Evolutionary conservation across 2,888 invertebrate species (phyloP).

Genomic region (Trissolcus brochymenae): DNA sequence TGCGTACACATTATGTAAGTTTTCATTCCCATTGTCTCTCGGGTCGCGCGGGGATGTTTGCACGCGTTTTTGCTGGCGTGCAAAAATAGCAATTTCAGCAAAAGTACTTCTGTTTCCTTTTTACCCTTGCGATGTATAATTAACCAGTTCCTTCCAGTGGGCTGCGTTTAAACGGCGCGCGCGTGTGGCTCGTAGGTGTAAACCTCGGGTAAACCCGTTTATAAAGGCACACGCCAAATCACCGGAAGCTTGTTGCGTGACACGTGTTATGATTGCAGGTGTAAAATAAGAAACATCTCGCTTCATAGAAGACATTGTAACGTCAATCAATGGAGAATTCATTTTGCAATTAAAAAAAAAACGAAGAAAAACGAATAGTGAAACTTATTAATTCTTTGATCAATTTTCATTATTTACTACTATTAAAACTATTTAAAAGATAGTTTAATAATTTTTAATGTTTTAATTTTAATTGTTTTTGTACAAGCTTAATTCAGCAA

Average conservation of each 20-base stretch:
- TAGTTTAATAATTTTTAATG: no score
- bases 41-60: neutral
- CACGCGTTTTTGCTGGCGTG: no score
- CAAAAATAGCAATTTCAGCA: constrained; percentile 6
- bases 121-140: constrained; percentile 44
- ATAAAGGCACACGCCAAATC: constrained; percentile 68
- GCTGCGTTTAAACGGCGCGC: constrained; percentile 60
- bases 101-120: constrained; percentile 21
- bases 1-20: constrained; percentile 29
- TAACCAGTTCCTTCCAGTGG: constrained; percentile 47
- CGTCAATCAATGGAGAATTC: neutral
- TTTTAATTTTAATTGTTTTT: no score
- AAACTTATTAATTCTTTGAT: no score
- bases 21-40: constrained; percentile 24
- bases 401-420: no score
- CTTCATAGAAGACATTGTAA: constrained; percentile 7
- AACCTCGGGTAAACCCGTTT: constrained; percentile 63
- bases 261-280: constrained; percentile 63
- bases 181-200: constrained; percentile 59
- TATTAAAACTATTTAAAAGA: no score
- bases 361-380: neutral
- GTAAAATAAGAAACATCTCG: constrained; percentile 53
- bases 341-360: neutral
- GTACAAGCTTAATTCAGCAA: neutral
- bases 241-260: constrained; percentile 66